Base-by-base conservation (phyloP, 2,888 invertebrate genomes). In the Tetragonisca angustula region DNA sequence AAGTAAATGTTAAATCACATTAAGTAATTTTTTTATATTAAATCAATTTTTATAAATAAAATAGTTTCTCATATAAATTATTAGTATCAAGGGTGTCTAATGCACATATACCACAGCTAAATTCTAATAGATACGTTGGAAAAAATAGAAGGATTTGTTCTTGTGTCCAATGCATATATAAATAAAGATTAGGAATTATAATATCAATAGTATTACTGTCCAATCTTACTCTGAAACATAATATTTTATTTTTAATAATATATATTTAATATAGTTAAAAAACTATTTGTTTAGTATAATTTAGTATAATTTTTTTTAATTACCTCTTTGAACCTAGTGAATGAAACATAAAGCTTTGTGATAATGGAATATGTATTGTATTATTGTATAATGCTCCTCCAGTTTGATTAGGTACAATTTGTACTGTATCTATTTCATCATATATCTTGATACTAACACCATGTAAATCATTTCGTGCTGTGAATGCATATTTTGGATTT, bases 111-210 rank as follows among this genome's bases (percentile, higher is more conserved):
- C 94, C 94, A 84, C 94, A 94, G 1, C 92, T 90, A 81, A 91
- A 93, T 89, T 94, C 93, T 85, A 92, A 89, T 73, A 94, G 87
- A 81, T 93, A 93, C 79, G 91, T 94, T 9, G 94, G 94, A 79
- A 93, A 94, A 79, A 93, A 92, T 21, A 94, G 59, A 74, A 94
- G 87, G 71, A 93, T 82, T 87, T 94, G 93, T 78, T 93, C 91
- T 79, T 91, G 90, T 6, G 93, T 94, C 91, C 93, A 94, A 68
- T 94, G 94, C 79, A 93, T 83, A 43, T 92, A 94, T 62, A 94
- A 86, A 68, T 93, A 84, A 74, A 90, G 90, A 79, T 93, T 92
- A n/a, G 91, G 89, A 73, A 92, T 83, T 65, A 93, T 84, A 68
- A 94, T 72, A 83, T 94, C 92, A 59, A 93, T 89, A 36, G 91